Evolutionary conservation across 2,888 invertebrate species (phyloP), one percentile per base, ranked within the genome.

Genomic region (Lasioglossum leucozonium): DNA sequence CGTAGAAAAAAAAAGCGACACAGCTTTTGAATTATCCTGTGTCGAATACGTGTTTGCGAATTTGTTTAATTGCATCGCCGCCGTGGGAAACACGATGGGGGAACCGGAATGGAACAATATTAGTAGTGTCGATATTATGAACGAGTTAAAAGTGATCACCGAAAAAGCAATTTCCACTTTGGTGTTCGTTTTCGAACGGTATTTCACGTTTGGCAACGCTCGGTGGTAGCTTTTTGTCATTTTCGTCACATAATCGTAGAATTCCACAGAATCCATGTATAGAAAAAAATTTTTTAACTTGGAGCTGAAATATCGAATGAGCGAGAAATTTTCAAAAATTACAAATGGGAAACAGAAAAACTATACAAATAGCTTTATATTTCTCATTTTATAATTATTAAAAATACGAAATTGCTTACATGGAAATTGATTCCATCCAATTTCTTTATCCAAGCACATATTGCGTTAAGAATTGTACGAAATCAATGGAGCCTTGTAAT

Each of bases 121-220:
- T 55, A 55, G 55, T n/a, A 55, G 55, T n/a, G n/a, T n/a, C n/a
- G 55, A 55, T 58, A 26, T 58, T 58, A 58, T 58, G 26, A 58
- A 26, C 26, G 58, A 58, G 26, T 58, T 58, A 58, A 58, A 58
- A 58, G 58, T 58, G 26, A 26, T 26, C 58, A 26, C 26, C 5
- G 26, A 58, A 58, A 58, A 58, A 58, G 58, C 58, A 58, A 58
- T 58, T 58, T 13, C 26, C 26, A 26, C 26, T 58, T 58, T 26
- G 4, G 13, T 11, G 13, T 58, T 58, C 26, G 58, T 58, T 58
- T 11, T 26, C 13, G 26, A 13, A 26, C 58, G n/a, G 13, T 26
- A 13, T 13, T 58, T 58, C 58, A 26, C 13, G 11, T 58, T 58
- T 13, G 26, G 1, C 13, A 4, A 58, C 13, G 8, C 47, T 2